Conservation (phyloP, 2,113 vertebrate species). For the Arizona elegans region DNA sequence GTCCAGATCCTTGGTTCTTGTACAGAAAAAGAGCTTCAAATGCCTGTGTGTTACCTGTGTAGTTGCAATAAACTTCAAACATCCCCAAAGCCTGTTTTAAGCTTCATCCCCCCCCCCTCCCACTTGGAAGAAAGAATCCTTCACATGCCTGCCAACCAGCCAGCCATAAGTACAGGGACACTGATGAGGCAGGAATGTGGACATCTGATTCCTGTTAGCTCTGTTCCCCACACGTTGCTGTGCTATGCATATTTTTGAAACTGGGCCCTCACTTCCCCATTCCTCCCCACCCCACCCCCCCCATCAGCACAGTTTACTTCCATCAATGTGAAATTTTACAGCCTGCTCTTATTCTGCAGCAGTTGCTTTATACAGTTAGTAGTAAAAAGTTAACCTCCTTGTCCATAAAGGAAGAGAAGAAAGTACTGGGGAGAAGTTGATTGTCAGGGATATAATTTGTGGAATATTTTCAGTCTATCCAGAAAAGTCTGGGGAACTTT, state of each 20-base stretch:
- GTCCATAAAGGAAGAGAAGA: not conserved
- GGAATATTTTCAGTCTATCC: not conserved
- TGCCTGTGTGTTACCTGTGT: constrained; percentile 41
- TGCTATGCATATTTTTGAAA: constrained; percentile 23
- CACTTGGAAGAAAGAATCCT: constrained; percentile 28
- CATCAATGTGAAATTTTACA: constrained; percentile 37
- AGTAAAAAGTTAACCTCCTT: constrained; percentile 14
- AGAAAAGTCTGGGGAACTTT: not conserved
- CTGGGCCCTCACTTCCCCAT: constrained; percentile 3
- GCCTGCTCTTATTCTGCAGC: constrained; percentile 21
- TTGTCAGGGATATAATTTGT: not conserved
- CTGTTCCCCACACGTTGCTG: not conserved
- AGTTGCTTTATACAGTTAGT: constrained; percentile 27
- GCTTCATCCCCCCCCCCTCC: not conserved
- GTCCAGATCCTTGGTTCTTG: constrained; percentile 25
- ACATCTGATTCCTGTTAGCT: constrained; percentile 45
- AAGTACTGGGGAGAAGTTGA: not conserved
- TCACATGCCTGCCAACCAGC: not conserved
- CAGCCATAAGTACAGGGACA: constrained; percentile 16
- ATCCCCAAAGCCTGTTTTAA: constrained; percentile 29
- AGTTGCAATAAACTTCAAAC: constrained; percentile 16
- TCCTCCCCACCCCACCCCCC: not conserved
- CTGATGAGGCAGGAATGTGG: constrained; percentile 1
- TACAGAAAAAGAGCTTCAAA: not conserved
- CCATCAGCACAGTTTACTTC: constrained; percentile 39